Evolutionary conservation across 1,140 invertebrate genomes (phyloP), one percentile per base, ranked within the genome.

Genomic region (Drosophila pruinosa): DNA sequence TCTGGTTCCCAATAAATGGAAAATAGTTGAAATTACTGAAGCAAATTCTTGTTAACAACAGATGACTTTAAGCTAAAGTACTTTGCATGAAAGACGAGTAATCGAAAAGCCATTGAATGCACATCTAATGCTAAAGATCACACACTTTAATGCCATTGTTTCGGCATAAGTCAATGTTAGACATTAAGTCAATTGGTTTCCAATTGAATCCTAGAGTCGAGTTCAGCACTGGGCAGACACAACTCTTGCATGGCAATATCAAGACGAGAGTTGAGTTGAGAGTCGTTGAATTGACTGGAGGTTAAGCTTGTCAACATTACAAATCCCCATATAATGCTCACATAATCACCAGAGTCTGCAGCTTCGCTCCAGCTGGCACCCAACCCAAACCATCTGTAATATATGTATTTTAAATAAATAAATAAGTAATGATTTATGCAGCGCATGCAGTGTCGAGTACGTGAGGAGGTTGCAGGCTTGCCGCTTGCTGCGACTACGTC

Each of bases 371-470:
- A 14, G 24, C 21, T 58, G 31, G 31, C 31, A 48, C 21, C 38
- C 45, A 50, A 41, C 31, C 31, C 41, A 63, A n/a, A 38, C 22
- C 68, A 65, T 47, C 52, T 57, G 45, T 58, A 45, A 38, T 47
- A 34, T 56, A 28, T 57, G 73, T 34, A 63, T 63, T 86, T 80
- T 53, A 79, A 72, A 72, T 64, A 76, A 75, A 71, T 85, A 72
- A 85, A 86, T 77, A 82, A 71, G 57, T 63, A 64, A 61, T 86
- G 82, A 85, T 85, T 86, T 85, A 85, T 85, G 81, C 81, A 48
- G 81, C 79, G 26, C 81, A 80, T 83, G 80, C 61, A 82, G 28
- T 62, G 61, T 45, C 45, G 12, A 8, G 65, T 73, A 73, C 80
- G 71, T 65, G 72, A 63, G n/a, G n/a, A n/a, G n/a, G 61, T 34